Evolutionary conservation across 1,140 invertebrate species (phyloP).

Genomic region (Euwallacea similis): DNA sequence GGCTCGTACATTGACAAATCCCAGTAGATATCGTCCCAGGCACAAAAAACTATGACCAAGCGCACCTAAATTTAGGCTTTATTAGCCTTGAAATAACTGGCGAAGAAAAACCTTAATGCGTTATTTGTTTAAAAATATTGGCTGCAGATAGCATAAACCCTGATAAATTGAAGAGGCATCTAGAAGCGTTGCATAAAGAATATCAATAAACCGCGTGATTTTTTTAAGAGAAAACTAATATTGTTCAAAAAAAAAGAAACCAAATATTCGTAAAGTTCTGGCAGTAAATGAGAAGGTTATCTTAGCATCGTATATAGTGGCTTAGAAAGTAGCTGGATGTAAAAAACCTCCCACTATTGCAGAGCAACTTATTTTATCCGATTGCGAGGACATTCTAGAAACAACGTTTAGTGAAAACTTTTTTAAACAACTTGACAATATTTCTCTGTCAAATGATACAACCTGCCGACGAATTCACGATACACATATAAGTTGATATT

Average conservation of each 20-base stretch:
- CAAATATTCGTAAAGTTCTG: not conserved
- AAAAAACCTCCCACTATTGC: not conserved
- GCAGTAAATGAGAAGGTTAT: constrained; percentile 11
- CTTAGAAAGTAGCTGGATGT: not conserved
- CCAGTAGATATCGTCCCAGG: not conserved
- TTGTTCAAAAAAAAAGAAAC: not conserved
- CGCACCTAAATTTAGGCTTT: constrained; percentile 22
- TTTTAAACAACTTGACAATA: constrained; percentile 13
- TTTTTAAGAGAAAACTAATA: not conserved
- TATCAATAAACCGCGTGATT: not conserved
- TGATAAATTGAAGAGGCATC: constrained; percentile 28
- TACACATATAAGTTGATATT: constrained; percentile 14
- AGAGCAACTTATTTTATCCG: constrained; percentile 4
- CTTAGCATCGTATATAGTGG: not conserved
- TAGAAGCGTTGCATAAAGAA: constrained; percentile 17
- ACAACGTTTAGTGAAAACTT: constrained; percentile 24
- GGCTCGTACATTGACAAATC: not conserved
- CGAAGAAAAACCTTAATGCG: constrained; percentile 29
- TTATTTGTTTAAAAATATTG: constrained; percentile 33
- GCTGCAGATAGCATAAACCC: constrained; percentile 26
- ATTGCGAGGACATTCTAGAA: no score
- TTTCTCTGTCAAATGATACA: no score
- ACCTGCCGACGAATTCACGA: constrained; percentile 22
- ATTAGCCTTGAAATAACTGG: constrained; percentile 10
- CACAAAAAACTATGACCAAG: constrained; percentile 12